Evolutionary conservation across 2,888 invertebrate genomes (phyloP).

Genomic region (Epirrita christyi): DNA sequence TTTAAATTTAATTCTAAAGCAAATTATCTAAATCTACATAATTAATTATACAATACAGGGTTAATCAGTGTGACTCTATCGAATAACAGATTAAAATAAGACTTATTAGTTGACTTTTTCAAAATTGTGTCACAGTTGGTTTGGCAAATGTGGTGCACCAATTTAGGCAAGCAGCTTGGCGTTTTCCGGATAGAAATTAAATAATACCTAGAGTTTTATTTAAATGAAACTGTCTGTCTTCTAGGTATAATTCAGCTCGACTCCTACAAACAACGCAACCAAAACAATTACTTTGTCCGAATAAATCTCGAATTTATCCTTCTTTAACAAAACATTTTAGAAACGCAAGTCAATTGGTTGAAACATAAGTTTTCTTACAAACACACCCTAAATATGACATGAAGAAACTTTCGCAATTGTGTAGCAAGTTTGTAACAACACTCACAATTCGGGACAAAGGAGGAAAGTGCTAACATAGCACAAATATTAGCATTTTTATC

Average conservation of each 20-base stretch:
- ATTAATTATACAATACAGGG: conserved; percentile 4
- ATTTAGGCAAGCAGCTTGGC: too few relatives aligned
- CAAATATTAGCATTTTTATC: conserved; percentile 55
- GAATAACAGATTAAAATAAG: too few relatives aligned
- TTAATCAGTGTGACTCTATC: background rate
- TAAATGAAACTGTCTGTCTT: too few relatives aligned
- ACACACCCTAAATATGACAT: conserved; percentile 42
- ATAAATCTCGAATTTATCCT: conserved; percentile 13
- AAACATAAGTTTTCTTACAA: conserved; percentile 41
- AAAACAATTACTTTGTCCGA: background rate
- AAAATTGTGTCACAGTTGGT: too few relatives aligned
- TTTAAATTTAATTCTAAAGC: conserved; percentile 6
- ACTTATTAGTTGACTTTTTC: too few relatives aligned
- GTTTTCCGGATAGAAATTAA: too few relatives aligned
- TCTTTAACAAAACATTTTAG: conserved; percentile 27
- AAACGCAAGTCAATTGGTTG: conserved; percentile 38
- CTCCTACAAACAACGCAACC: background rate
- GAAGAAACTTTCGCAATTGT: conserved; percentile 40
- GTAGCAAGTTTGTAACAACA: conserved; percentile 40
- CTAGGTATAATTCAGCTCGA: too few relatives aligned
- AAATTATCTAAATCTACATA: conserved; percentile 8
- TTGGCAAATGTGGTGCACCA: too few relatives aligned
- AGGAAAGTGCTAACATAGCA: conserved; percentile 43
- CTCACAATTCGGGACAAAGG: conserved; percentile 37
- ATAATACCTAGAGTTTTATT: too few relatives aligned